Percentiles rank a stretch among this genome's conserved stretches.
These are phyloP conservation scores for Gymnarchus niloticus DNA, from an alignment of 2,113 vertebrate species.

Conservation along the genomic window DNA sequence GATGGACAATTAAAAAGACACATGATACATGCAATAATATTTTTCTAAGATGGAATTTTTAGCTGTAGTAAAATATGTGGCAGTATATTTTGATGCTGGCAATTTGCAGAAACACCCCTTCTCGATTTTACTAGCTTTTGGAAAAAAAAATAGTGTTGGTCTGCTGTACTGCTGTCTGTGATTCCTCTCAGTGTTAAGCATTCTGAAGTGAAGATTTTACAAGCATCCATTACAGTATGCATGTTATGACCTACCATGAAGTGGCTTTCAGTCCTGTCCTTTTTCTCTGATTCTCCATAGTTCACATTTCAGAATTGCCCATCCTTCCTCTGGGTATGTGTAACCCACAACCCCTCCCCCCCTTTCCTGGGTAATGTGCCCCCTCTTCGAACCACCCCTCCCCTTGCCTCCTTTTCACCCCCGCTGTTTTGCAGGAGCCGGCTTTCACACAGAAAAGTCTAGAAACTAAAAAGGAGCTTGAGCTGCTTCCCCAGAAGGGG, in stretches of 20 bases:
- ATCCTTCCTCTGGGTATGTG: conserved; percentile 11
- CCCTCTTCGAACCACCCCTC: conserved; percentile 8
- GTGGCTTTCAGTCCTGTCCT: background rate
- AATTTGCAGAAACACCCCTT: too few relatives aligned
- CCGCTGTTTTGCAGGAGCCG: conserved; percentile 22
- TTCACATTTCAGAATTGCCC: conserved; percentile 18
- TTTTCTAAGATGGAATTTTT: too few relatives aligned
- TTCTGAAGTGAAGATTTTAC: too few relatives aligned
- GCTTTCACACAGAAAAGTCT: conserved; percentile 21
- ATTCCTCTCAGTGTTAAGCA: too few relatives aligned
- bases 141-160: too few relatives aligned
- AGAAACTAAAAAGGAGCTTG: conserved; percentile 17
- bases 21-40: too few relatives aligned
- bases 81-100: too few relatives aligned
- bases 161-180: too few relatives aligned
- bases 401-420: conserved; percentile 6
- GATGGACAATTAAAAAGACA: too few relatives aligned
- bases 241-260: background rate
- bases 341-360: background rate
- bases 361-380: conserved; percentile 2
- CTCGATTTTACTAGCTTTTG: background rate
- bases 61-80: too few relatives aligned
- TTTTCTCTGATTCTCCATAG: background rate
- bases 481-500: conserved; percentile 11
- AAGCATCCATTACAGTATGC: background rate